Evolutionary conservation across 2,888 invertebrate genomes (phyloP).

Genomic region (Tinea trinotella): DNA sequence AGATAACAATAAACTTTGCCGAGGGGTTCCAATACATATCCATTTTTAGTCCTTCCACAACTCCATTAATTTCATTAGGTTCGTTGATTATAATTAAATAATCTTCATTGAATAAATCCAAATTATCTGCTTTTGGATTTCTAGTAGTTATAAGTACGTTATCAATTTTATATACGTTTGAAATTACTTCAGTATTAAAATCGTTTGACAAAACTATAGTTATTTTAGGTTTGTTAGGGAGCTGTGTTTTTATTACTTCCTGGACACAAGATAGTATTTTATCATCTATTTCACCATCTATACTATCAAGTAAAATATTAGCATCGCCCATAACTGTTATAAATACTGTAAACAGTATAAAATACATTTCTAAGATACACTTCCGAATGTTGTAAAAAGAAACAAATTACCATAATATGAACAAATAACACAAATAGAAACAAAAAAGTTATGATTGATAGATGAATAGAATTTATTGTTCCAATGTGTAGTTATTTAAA

Average conservation of each 20-base stretch:
- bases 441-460: background rate
- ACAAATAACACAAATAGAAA: background rate
- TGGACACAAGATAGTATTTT: background rate
- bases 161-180: background rate
- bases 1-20: slow-evolving; percentile 19
- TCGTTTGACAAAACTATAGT: slow-evolving; percentile 3
- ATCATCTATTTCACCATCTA: background rate
- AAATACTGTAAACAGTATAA: background rate
- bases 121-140: background rate
- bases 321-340: background rate
- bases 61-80: background rate
- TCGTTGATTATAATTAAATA: slow-evolving; percentile 16
- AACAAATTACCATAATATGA: background rate
- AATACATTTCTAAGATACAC: no score
- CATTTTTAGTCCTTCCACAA: slow-evolving; percentile 16
- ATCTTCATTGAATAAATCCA: background rate
- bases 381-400: no score
- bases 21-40: slow-evolving; percentile 21
- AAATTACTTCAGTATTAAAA: background rate
- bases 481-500: slow-evolving; percentile 10
- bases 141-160: background rate
- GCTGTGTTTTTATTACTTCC: background rate
- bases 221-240: background rate
- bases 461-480: background rate
- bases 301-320: background rate